A percentile compares a stretch with the other conserved stretches of the same genome.
Evolutionary conservation across 2,113 vertebrate species (phyloP).

Genomic region (Microtus oregoni): DNA sequence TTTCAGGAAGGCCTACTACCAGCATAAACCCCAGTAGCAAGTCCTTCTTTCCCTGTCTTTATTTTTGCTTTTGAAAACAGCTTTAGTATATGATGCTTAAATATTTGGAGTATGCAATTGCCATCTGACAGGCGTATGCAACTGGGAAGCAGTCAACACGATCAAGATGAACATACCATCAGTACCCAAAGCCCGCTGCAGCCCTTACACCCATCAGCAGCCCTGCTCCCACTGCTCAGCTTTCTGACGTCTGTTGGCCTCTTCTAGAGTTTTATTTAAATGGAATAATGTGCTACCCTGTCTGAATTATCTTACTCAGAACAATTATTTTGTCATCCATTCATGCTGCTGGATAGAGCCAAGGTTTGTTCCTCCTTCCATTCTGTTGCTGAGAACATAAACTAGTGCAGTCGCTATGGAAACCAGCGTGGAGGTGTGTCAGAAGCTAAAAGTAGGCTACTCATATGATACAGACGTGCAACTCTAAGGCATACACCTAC

Average conservation of each 20-base stretch:
- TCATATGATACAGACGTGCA: neutral
- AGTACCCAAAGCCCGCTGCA: neutral
- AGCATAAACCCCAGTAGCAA: neutral
- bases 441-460: neutral
- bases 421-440: neutral
- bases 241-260: neutral
- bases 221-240: neutral
- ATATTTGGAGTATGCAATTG: neutral
- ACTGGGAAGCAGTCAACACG: neutral
- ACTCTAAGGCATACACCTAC: neutral
- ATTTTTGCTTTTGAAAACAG: neutral
- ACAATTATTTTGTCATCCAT: neutral
- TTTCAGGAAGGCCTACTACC: neutral
- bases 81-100: neutral
- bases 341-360: neutral
- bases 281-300: neutral
- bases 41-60: neutral
- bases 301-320: constrained; percentile 1
- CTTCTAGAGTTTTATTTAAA: neutral
- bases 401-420: neutral
- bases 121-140: neutral
- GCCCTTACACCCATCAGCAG: neutral
- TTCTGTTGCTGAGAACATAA: neutral
- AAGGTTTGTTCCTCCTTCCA: neutral
- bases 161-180: neutral